phyloP scores from a whole-genome alignment of 2,113 vertebrate genomes.

The Phalacrocorax aristotelis region DNA sequence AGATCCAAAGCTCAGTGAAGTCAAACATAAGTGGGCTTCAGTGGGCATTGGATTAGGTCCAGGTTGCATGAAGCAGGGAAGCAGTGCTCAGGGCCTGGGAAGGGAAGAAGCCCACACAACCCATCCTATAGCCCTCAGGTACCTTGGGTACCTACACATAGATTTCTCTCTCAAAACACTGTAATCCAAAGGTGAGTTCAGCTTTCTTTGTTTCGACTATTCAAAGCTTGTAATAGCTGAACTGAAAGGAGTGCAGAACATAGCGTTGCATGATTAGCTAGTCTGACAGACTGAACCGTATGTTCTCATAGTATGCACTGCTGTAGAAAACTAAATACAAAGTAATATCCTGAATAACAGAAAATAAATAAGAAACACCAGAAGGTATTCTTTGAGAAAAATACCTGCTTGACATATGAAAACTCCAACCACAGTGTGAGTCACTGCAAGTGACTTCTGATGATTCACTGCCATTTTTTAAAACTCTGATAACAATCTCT shows the following conservation, averaged over 20 bases:
- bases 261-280: not conserved
- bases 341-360: not conserved
- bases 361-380: not conserved
- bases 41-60: not conserved
- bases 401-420: constrained; percentile 18
- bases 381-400: constrained; percentile 36
- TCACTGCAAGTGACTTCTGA: constrained; percentile 42
- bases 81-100: not conserved
- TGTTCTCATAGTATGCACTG: not conserved
- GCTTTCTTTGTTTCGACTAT: not conserved
- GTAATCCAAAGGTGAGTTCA: not conserved
- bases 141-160: not conserved
- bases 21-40: not conserved
- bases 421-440: constrained; percentile 38
- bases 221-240: not conserved
- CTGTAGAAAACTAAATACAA: not conserved
- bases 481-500: not conserved
- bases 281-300: not conserved
- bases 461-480: constrained; percentile 46
- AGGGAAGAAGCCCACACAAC: not conserved
- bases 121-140: not conserved
- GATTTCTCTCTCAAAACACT: not conserved
- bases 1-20: not conserved
- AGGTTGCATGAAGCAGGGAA: not conserved
- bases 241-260: not conserved